Base-by-base conservation (phyloP, 2,888 invertebrate species). In the Emesis furor region DNA sequence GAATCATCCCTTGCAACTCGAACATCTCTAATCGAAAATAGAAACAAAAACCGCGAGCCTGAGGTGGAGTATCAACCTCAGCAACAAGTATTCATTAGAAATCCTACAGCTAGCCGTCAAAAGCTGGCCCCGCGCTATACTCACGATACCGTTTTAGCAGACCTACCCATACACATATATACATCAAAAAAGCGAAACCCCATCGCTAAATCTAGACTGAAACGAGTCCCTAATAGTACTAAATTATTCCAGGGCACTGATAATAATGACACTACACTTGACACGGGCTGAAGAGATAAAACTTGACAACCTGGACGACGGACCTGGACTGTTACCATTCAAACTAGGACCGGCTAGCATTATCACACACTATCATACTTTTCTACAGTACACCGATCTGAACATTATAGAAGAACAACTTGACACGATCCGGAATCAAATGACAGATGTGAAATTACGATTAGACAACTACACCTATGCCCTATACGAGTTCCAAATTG, bases 151-250 rank as follows among this genome's bases (percentile, higher is more conserved):
- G 81, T 85, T 68, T 7, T 83, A 32, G 81, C 83, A 10, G 79
- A 85, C 46, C 78, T 85, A 62, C 84, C 85, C 6, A 87, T 86
- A 35, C 82, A 85, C 42, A 86, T 86, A 37, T 82, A 86, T 81
- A 83, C 84, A 8, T 73, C 55, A 7, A 74, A 76, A 62, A 86
- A 84, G 78, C 71, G 78, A 10, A 79, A 81, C 24, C 86, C 82
- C 30, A 65, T 86, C 51, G 84, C 88, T 3, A 86, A 88, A 59
- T 79, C 81, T 8, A 37, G 84, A 17, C 30, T 88, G 32, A 86
- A 86, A 72, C 76, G 77, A 73, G 32, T 71, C n/a, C 85, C 80
- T 73, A 85, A 86, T 65, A 55, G 55, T 55, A 3, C 12, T 55
- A 55, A 55, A n/a, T 55, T 55, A n/a, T 55, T 55, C 2, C 14